A percentile compares a stretch with the other conserved stretches of the same genome.
These are phyloP conservation scores for Abrostola triplasia DNA, from an alignment of 2,888 invertebrate species.

Conservation along the genomic window DNA sequence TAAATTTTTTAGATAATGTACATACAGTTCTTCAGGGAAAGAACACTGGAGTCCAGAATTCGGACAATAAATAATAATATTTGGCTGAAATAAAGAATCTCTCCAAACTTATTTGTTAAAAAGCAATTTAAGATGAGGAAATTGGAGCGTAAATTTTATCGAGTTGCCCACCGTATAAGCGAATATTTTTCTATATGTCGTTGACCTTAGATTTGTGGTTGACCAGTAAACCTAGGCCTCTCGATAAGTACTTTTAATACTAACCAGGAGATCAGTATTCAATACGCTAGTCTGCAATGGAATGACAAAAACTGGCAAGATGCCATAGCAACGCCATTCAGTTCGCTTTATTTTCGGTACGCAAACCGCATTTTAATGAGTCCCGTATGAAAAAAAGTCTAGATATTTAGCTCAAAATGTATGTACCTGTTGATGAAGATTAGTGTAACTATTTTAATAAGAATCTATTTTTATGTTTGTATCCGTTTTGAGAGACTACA, in stretches of 20 bases:
- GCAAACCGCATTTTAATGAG: conserved; percentile 81
- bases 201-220: conserved; percentile 58
- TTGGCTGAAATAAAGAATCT: neutral
- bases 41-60: no score
- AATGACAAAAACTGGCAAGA: conserved; percentile 78
- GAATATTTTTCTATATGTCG: conserved; percentile 62
- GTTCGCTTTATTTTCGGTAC: conserved; percentile 76
- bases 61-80: no score
- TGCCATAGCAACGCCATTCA: conserved; percentile 71
- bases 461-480: no score
- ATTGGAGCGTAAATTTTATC: conserved; percentile 31
- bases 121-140: conserved; percentile 24
- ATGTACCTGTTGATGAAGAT: conserved; percentile 52
- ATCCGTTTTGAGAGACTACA: no score
- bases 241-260: conserved; percentile 20
- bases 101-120: conserved; percentile 19
- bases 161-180: conserved; percentile 29
- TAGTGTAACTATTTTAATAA: neutral
- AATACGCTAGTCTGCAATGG: conserved; percentile 59
- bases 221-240: conserved; percentile 57
- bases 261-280: conserved; percentile 52
- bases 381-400: conserved; percentile 41
- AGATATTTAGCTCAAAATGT: conserved; percentile 31
- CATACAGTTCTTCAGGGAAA: no score
- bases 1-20: no score